Conservation (phyloP, 2,888 invertebrate genomes). For the Eupithecia subfuscata region DNA sequence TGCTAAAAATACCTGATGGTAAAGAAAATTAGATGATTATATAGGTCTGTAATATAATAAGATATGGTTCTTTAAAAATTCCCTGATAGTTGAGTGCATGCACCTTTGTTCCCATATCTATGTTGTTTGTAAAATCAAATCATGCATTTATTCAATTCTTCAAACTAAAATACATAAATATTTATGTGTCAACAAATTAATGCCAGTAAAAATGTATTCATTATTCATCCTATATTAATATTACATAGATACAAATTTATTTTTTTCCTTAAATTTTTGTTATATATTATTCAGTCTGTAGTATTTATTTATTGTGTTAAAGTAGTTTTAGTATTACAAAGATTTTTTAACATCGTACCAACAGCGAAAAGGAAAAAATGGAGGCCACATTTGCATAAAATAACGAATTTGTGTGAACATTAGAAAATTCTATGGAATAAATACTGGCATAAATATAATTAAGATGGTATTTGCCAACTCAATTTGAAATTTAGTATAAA, state of each 20-base stretch:
- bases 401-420: neutral
- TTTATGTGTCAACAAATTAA: slow-evolving; percentile 9
- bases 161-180: neutral
- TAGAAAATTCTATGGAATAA: neutral
- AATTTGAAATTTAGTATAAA: neutral
- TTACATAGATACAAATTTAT: slow-evolving; percentile 11
- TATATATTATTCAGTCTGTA: neutral
- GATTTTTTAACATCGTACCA: neutral
- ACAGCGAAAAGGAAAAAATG: neutral
- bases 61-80: neutral
- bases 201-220: slow-evolving; percentile 45
- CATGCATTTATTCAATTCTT: neutral
- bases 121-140: neutral
- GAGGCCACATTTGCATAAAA: neutral
- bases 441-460: neutral
- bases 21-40: neutral
- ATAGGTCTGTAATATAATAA: neutral
- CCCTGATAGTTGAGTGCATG: neutral
- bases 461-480: neutral
- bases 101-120: neutral
- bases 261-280: neutral
- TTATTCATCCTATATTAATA: slow-evolving; percentile 32
- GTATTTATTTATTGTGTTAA: neutral
- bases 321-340: slow-evolving; percentile 15
- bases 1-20: neutral